A percentile compares a stretch with the other conserved stretches of the same genome.
Evolutionary conservation across 2,113 vertebrate genomes (phyloP).

Genomic region (Garra rufa): DNA sequence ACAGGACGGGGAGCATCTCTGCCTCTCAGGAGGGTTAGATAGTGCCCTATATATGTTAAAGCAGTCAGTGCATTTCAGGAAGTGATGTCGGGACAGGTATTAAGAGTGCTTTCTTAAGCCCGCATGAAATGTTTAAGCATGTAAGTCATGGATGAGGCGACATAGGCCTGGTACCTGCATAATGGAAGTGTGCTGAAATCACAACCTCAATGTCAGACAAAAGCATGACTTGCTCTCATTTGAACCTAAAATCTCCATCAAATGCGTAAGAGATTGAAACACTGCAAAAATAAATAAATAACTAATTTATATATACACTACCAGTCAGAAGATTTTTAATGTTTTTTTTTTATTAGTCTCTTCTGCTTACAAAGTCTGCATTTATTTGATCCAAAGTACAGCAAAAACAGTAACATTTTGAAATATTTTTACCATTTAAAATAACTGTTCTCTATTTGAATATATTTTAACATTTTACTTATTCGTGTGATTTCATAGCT

Average conservation of each 20-base stretch:
- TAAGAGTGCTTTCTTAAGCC: conserved; percentile 16
- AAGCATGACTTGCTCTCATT: neutral
- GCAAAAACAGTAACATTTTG: no score
- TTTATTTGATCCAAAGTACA: no score
- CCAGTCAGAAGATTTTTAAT: no score
- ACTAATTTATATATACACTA: no score
- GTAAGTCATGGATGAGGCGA: conserved; percentile 23
- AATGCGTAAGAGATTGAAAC: neutral
- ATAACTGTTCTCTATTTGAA: no score
- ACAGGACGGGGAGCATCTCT: conserved; percentile 12
- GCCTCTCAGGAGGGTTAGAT: conserved; percentile 9
- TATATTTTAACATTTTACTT: no score
- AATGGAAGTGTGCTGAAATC: neutral
- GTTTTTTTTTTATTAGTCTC: no score
- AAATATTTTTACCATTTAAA: no score
- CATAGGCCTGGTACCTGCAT: neutral
- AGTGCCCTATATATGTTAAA: conserved; percentile 23
- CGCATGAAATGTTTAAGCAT: conserved; percentile 13
- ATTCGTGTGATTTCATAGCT: no score
- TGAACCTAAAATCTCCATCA: neutral
- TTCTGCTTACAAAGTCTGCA: no score
- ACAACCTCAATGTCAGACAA: neutral
- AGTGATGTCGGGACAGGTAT: conserved; percentile 14
- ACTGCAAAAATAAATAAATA: neutral
- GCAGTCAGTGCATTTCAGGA: neutral